Evolutionary conservation across 2,797 vertebrate genomes (phyloP).

Genomic region (Petrocephalus sullivani): DNA sequence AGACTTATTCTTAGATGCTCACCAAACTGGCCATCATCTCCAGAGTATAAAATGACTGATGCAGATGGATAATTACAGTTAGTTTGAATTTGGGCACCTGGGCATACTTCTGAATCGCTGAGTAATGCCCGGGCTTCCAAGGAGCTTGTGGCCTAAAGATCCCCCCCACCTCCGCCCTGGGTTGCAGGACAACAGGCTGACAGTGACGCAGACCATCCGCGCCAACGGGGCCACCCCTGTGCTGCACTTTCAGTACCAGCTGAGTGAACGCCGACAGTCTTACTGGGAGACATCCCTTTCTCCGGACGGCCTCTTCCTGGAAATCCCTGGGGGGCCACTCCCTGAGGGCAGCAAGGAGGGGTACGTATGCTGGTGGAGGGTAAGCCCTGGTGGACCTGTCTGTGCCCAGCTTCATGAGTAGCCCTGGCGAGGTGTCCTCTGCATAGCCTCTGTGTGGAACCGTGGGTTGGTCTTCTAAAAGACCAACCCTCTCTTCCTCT

Average conservation of each 20-base stretch:
- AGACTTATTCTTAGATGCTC: neutral
- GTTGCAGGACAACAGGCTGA: conserved; percentile 81
- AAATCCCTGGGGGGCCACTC: conserved; percentile 81
- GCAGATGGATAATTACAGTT: neutral
- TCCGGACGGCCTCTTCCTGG: conserved; percentile 33
- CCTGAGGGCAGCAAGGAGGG: conserved; percentile 95
- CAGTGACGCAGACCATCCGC: conserved; percentile 79
- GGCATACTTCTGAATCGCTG: neutral
- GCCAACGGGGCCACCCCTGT: conserved; percentile 71
- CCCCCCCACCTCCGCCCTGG: conserved; percentile 50
- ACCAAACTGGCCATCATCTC: neutral
- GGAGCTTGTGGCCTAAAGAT: conserved; percentile 38
- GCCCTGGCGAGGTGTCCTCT: neutral
- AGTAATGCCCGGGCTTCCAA: neutral
- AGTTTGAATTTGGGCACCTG: neutral
- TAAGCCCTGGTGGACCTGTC: neutral
- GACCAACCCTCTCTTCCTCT: neutral
- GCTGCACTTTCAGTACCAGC: conserved; percentile 87
- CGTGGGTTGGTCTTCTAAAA: neutral
- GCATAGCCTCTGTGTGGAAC: neutral
- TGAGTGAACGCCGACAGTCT: conserved; percentile 80
- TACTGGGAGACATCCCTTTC: conserved; percentile 83
- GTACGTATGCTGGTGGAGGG: conserved; percentile 65
- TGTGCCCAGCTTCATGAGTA: neutral
- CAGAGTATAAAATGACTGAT: neutral